Evolutionary conservation across 2,797 vertebrate species (phyloP), one percentile per base, ranked within the genome.

Genomic region (Takifugu ocellatus): DNA sequence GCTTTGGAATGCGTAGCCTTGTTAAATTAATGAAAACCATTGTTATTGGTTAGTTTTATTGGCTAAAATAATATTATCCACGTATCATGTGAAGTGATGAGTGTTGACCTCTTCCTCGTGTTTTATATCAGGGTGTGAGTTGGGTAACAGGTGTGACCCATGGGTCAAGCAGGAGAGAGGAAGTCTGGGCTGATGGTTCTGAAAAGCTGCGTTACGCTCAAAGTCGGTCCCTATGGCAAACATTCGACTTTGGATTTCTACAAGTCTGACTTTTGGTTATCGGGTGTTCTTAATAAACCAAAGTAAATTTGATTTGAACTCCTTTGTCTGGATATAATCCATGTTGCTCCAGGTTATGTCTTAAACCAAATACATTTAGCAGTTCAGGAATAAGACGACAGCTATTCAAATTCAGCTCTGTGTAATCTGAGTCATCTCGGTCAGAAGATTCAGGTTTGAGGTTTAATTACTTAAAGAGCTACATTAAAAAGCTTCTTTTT

Each of bases 121-220:
- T 33, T 66, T 65, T 65, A 15, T 66, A 70, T 74, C 33, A 55
- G 51, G 55, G 70, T 68, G 54, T 67, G 63, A 86, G 74, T 59
- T 53, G 39, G 67, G 71, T 80, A 89, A 86, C 91, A 89, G 89
- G 88, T 91, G 88, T 85, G 86, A 87, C 81, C 71, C 63, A 14
- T 48, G 43, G 77, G 80, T 82, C 62, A 72, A 59, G 48, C 51
- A 69, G 78, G 21, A 31, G 36, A 39, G 36, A 39, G 36, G 36
- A 39, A 14, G 36, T 39, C 36, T 39, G 36, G 36, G 12, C 36
- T 39, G 12, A 39, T 33, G 12, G 36, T 12, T 39, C 10, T 39
- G 36, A 39, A 39, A 39, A 12, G 36, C 36, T 39, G 12, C 14
- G 36, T 39, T 39, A 39, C 36, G 14, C 36, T 39, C 11, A 14